phyloP scores from a whole-genome alignment of 2,113 vertebrate genomes.

The Phyllostomus discolor region DNA sequence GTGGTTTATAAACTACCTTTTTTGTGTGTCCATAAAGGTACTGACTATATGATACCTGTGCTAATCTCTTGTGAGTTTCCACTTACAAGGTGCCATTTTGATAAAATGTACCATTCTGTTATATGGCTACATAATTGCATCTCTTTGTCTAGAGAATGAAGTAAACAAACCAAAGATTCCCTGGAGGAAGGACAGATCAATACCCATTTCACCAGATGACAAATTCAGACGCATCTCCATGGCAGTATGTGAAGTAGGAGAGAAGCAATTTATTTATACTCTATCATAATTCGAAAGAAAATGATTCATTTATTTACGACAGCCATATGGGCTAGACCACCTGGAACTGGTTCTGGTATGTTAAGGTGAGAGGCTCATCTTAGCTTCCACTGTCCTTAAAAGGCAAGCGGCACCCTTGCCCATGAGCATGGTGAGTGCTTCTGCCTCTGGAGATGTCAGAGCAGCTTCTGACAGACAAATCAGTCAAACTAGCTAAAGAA shows the following conservation, averaged over 20 bases:
- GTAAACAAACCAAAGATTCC: neutral
- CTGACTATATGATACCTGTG: neutral
- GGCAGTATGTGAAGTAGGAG: neutral
- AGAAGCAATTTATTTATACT: neutral
- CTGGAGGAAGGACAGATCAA: neutral
- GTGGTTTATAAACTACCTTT: neutral
- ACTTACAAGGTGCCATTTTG: neutral
- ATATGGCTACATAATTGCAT: neutral
- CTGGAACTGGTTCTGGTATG: neutral
- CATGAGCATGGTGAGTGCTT: fast-evolving
- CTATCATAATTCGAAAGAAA: conserved; percentile 2
- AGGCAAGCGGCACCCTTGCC: neutral
- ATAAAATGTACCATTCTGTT: conserved; percentile 17
- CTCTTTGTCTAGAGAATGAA: conserved; percentile 21
- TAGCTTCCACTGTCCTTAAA: neutral
- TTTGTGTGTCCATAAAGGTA: neutral
- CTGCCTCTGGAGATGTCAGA: neutral
- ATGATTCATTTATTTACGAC: neutral
- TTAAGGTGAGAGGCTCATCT: neutral
- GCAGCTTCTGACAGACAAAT: neutral
- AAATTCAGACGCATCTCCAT: neutral
- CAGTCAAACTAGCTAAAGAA: neutral
- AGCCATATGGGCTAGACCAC: neutral
- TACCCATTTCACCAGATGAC: neutral
- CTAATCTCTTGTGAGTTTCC: neutral